These are phyloP conservation scores for Muscicapa adusta DNA, from an alignment of 2,113 vertebrate species.

Conservation along the genomic window DNA sequence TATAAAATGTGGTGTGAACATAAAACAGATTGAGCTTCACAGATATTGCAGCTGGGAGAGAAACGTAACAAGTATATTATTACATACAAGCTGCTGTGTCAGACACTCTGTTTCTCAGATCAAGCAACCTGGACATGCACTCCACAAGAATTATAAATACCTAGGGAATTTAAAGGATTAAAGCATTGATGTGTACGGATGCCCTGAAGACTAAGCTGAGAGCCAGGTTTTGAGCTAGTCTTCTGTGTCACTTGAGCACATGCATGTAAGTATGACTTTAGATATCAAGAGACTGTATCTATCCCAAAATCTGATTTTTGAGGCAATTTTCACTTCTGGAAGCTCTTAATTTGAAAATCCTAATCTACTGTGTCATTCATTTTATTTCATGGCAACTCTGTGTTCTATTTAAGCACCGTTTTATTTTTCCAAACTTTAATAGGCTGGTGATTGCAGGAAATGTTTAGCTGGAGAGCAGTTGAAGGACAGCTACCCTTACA, in stretches of 20 bases:
- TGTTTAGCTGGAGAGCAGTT: conserved; percentile 5
- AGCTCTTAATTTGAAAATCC: background rate
- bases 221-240: background rate
- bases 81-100: background rate
- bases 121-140: background rate
- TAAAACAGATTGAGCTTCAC: background rate
- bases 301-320: background rate
- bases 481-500: conserved; percentile 31
- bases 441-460: background rate
- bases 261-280: background rate
- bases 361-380: background rate
- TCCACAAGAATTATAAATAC: background rate
- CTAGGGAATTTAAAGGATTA: background rate
- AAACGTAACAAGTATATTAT: background rate
- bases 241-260: background rate
- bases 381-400: background rate
- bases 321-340: background rate
- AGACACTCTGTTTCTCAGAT: background rate
- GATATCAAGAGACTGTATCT: background rate
- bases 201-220: background rate
- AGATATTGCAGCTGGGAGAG: background rate
- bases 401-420: background rate
- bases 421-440: conserved; percentile 16
- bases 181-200: background rate
- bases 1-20: background rate